phyloP scores from a whole-genome alignment of 2,888 invertebrate genomes.

The Sturmia bella region DNA sequence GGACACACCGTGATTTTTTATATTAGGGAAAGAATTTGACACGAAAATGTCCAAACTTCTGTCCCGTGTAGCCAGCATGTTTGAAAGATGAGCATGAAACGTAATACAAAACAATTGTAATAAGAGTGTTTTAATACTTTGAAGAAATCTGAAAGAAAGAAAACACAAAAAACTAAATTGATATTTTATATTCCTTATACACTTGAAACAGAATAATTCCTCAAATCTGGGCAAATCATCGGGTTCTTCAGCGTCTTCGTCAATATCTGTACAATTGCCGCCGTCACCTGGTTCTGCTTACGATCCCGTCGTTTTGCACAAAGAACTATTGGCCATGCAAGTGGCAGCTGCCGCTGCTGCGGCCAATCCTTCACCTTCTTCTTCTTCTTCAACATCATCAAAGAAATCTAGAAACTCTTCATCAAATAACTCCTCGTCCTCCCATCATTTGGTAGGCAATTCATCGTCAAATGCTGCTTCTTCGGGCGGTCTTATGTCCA shows the following conservation, averaged over 20 bases:
- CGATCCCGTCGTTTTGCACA: conserved; percentile 81
- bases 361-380: conserved; percentile 72
- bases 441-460: conserved; percentile 69
- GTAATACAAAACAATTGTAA: no score
- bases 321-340: conserved; percentile 82
- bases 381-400: conserved; percentile 73
- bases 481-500: conserved; percentile 77
- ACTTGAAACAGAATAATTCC: conserved; percentile 75
- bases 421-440: conserved; percentile 59
- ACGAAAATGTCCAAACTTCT: no score
- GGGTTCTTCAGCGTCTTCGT: conserved; percentile 73
- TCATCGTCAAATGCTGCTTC: conserved; percentile 62
- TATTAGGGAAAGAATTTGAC: no score
- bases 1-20: no score
- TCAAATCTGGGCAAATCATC: conserved; percentile 79
- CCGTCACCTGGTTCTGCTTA: conserved; percentile 80
- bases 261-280: conserved; percentile 72
- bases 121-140: no score
- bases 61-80: no score
- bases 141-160: background rate
- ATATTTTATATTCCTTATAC: background rate
- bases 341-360: conserved; percentile 81
- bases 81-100: no score
- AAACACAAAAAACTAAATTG: background rate
- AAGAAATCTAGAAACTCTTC: conserved; percentile 66